Evolutionary conservation across 2,113 vertebrate genomes (phyloP), one percentile per base, ranked within the genome.

Genomic region (Aegotheles bennettii): DNA sequence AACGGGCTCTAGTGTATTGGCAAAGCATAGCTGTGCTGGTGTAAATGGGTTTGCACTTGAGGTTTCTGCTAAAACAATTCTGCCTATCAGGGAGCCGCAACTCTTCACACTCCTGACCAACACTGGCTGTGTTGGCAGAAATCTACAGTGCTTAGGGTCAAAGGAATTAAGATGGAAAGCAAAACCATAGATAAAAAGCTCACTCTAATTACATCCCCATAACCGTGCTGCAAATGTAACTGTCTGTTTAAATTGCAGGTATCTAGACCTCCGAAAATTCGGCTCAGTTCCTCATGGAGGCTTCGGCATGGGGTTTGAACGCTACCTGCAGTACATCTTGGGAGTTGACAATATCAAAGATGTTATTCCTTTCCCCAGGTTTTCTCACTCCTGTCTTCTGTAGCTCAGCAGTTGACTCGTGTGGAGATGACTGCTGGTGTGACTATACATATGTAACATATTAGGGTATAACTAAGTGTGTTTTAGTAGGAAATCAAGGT

Each of bases 251-350:
- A 92, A 76, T 51, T 74, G 5, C 97, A 99, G 99, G 99, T 99
- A 99, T 97, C 96, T 99, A 95, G 99, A 99, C 95, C 97, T 99
- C 94, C 98, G 99, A 75, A 98, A 97, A 79, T 99, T 99, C 74
- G 99, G 99, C 85, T 99, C 99, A 2, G 98, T 98, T 81, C 99
- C 99, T 77, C 99, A 99, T 7, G 99, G 99, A 67, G 99, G 99
- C 67, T 99, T 99, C 60, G 99, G 99, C 61, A 98, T 99, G 98
- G 99, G 99, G 64, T 99, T 99, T 96, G 99, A 99, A 96, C 98
- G 99, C 86, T 99, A 99, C 95, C 97, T 99, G 87, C 99, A 99
- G 47, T 99, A 98, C 97, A 96, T 99, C 96, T 93, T 99, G 79
- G 99, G 99, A 94, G 97, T 99, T 33, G 98, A 99, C 88, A 99